A percentile compares a stretch with the other conserved stretches of the same genome.
These are phyloP conservation scores for Pomatostomus ruficeps DNA, from an alignment of 2,113 vertebrate genomes.

Conservation along the genomic window DNA sequence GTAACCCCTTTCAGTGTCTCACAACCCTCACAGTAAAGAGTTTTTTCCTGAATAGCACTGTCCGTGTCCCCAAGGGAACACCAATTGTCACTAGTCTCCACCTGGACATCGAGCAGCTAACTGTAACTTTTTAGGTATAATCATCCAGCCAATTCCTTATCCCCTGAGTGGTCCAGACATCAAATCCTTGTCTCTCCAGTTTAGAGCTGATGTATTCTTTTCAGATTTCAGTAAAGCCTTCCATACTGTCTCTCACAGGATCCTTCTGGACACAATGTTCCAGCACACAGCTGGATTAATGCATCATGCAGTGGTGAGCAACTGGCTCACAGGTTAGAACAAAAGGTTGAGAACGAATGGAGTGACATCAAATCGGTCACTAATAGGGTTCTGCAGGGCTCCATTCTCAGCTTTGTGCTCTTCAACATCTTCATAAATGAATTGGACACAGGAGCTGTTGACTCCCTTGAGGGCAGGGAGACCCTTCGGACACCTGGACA, in stretches of 20 bases:
- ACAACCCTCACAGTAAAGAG: background rate
- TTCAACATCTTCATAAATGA: background rate
- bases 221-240: background rate
- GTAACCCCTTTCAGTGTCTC: background rate
- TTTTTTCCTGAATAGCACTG: background rate
- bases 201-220: background rate
- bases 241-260: background rate
- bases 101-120: rapidly evolving
- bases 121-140: background rate
- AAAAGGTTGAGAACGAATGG: background rate
- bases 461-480: background rate
- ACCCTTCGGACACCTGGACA: background rate
- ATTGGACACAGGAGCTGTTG: background rate
- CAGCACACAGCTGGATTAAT: background rate
- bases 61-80: background rate
- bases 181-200: background rate
- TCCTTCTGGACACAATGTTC: background rate
- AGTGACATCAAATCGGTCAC: background rate
- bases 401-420: background rate
- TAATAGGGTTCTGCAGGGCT: background rate
- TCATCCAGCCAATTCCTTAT: background rate
- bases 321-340: rapidly evolving
- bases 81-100: background rate
- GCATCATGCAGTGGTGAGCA: rapidly evolving
- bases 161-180: background rate